A percentile compares a stretch with the other conserved stretches of the same genome.
Conservation (phyloP, 2,888 invertebrate species). For the Caenorhabditis sinica region DNA sequence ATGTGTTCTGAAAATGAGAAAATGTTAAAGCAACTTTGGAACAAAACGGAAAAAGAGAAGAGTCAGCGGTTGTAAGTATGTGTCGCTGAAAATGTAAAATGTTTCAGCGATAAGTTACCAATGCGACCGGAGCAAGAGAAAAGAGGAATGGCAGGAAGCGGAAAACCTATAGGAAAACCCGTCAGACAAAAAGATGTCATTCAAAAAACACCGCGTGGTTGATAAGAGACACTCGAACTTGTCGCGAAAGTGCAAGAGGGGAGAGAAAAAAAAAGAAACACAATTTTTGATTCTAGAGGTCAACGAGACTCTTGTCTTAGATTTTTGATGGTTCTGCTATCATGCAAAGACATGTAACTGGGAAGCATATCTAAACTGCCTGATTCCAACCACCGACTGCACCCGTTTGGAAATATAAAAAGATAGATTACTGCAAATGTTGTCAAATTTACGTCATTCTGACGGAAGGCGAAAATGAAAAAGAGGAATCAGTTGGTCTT, state of each 20-base stretch:
- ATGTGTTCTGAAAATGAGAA: slow-evolving; percentile 32
- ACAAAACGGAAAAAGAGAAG: not conserved
- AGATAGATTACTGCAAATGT: slow-evolving; percentile 38
- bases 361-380: too few species aligned
- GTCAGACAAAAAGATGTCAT: slow-evolving; percentile 27
- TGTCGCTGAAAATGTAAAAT: slow-evolving; percentile 31
- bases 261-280: not conserved
- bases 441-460: slow-evolving; percentile 54
- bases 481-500: slow-evolving; percentile 40
- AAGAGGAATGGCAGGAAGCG: not conserved
- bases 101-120: slow-evolving; percentile 31
- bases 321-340: not conserved
- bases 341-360: not conserved
- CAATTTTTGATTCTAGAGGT: slow-evolving; percentile 10
- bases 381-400: not conserved
- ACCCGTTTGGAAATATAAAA: not conserved
- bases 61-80: not conserved
- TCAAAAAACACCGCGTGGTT: slow-evolving; percentile 42
- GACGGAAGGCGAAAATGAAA: slow-evolving; percentile 24
- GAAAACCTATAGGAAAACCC: slow-evolving; percentile 3
- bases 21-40: too few species aligned
- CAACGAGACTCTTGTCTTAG: slow-evolving; percentile 18
- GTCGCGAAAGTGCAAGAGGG: slow-evolving; percentile 39
- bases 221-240: slow-evolving; percentile 52
- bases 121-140: slow-evolving; percentile 9